Evolutionary conservation across 2,888 invertebrate species (phyloP), one percentile per base, ranked within the genome.

Genomic region (Conomelus anceps): DNA sequence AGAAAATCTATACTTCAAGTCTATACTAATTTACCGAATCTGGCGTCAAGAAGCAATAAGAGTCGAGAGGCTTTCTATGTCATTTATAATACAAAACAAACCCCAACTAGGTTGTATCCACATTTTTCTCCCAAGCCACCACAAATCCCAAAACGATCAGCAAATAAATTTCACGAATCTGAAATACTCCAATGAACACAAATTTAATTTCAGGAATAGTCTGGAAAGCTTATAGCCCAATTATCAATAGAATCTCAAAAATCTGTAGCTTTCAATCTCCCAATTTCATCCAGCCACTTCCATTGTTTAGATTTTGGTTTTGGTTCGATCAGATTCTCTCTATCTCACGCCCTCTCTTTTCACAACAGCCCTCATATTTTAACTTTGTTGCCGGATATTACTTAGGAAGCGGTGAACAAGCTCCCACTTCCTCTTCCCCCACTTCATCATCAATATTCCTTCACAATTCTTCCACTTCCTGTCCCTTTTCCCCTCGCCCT

Each of bases 351-450:
- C n/a, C 63, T n/a, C 7, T 3, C 63, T 63, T n/a, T n/a, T n/a
- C 63, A 63, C 63, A 63, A 63, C 63, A 63, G 26, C 86, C 86
- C 86, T 86, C 86, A 86, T 86, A 86, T 86, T 86, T 86, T 24
- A 86, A 29, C 22, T 22, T 29, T 86, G 86, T 86, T 23, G 29
- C 86, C 24, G 86, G 86, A 86, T 86, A 86, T 86, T 86, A 86
- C 86, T 86, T 29, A 86, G 86, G 86, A 86, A 86, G 86, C 86
- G 22, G 86, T 86, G 26, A 86, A 86, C 86, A 22, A 26, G 86
- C 26, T 23, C 29, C 24, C n/a, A 24, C 24, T 29, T 86, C 29
- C 29, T 24, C 23, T 22, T 23, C 9, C n/a, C 24, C 85, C 85
- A 20, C 63, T n/a, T n/a, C n/a, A 34, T 34, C n/a, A 20, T 7